These are phyloP conservation scores for Drosophila paucipuncta DNA, from an alignment of 2,888 invertebrate genomes.

Conservation along the genomic window DNA sequence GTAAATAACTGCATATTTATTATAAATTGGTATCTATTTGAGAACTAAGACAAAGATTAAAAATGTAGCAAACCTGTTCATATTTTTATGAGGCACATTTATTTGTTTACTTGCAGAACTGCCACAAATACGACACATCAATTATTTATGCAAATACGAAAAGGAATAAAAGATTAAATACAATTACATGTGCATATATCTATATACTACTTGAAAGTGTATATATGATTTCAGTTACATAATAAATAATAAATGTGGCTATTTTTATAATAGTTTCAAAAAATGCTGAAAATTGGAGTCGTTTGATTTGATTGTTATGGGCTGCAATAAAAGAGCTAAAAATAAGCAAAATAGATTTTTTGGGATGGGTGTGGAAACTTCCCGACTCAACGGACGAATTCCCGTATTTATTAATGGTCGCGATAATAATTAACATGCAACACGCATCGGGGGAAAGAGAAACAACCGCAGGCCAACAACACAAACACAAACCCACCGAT, in stretches of 20 bases:
- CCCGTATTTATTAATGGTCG: constrained; percentile 44
- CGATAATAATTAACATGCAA: constrained; percentile 71
- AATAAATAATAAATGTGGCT: neutral
- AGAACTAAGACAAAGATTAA: neutral
- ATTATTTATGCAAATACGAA: neutral
- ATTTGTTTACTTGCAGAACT: neutral
- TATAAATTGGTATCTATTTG: neutral
- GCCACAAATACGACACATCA: neutral
- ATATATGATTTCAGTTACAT: neutral
- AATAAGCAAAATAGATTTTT: constrained; percentile 58
- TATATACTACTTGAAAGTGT: neutral
- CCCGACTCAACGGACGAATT: constrained; percentile 40
- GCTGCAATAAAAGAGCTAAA: constrained; percentile 55
- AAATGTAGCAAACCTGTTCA: neutral
- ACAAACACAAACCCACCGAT: constrained; percentile 13
- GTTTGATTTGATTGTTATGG: constrained; percentile 39
- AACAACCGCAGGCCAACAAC: constrained; percentile 11
- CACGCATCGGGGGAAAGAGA: constrained; percentile 68
- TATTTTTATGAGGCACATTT: neutral
- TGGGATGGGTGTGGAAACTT: constrained; percentile 44
- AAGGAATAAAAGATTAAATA: neutral
- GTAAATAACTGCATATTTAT: neutral
- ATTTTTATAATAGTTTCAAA: neutral
- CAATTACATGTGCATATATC: neutral
- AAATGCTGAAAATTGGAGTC: constrained; percentile 9